Evolutionary conservation across 2,888 invertebrate species (phyloP).

Genomic region (Acronicta psi): DNA sequence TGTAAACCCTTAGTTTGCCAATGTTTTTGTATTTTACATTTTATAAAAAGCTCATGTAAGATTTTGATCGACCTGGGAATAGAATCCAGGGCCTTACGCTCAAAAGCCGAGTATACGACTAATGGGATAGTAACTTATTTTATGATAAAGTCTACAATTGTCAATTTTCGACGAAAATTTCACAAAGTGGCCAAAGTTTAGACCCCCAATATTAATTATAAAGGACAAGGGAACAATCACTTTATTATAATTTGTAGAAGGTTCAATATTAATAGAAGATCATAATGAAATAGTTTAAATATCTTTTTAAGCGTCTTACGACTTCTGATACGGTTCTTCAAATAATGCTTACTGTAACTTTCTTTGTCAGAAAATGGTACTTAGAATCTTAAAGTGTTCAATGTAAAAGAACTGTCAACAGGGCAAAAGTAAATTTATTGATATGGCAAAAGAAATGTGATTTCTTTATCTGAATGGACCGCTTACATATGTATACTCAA

Average conservation of each 20-base stretch:
- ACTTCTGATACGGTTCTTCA: neutral
- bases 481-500: too few species aligned
- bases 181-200: constrained; percentile 47
- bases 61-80: too few species aligned
- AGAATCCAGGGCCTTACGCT: too few species aligned
- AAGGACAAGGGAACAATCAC: constrained; percentile 26
- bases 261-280: constrained; percentile 31
- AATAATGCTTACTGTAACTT: neutral
- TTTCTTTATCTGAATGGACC: too few species aligned
- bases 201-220: constrained; percentile 50
- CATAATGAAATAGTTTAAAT: constrained; percentile 23
- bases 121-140: constrained; percentile 54
- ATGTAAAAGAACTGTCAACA: constrained; percentile 1
- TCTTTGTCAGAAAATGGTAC: constrained; percentile 1
- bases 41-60: too few species aligned
- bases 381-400: neutral
- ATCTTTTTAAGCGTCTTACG: constrained; percentile 13
- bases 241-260: constrained; percentile 33
- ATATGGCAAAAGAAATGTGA: too few species aligned
- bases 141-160: constrained; percentile 56
- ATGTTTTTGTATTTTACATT: too few species aligned
- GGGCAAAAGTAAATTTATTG: neutral
- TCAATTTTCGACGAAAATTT: constrained; percentile 48
- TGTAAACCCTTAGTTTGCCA: too few species aligned
- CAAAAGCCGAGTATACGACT: too few species aligned